phyloP scores from a whole-genome alignment of 2,113 vertebrate species.

The Catharus minimus region DNA sequence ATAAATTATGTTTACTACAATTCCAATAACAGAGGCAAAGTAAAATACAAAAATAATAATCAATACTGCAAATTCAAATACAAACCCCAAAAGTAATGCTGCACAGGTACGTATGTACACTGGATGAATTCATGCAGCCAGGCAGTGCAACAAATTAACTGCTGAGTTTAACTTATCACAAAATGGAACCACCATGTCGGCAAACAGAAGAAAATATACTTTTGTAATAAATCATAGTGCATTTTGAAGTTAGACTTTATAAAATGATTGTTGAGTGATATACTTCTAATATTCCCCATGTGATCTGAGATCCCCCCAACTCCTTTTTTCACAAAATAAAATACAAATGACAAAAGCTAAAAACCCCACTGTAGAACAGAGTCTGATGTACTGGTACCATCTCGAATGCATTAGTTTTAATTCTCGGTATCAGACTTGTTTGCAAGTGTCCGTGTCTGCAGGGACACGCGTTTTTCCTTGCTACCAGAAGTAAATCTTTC shows the following conservation, averaged over 20 bases:
- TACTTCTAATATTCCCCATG: conserved; percentile 54
- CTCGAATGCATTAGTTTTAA: neutral
- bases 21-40: conserved; percentile 68
- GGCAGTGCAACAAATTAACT: conserved; percentile 67
- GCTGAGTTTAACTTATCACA: conserved; percentile 66
- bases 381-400: conserved; percentile 54
- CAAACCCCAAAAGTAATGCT: conserved; percentile 67
- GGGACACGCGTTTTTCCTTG: neutral
- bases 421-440: conserved; percentile 42
- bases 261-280: conserved; percentile 66
- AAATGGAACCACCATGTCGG: conserved; percentile 55
- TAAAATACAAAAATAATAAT: conserved; percentile 74
- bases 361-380: conserved; percentile 17
- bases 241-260: conserved; percentile 64
- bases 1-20: conserved; percentile 71
- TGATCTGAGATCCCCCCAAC: conserved; percentile 44
- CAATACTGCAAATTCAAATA: conserved; percentile 73
- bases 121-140: conserved; percentile 68
- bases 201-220: conserved; percentile 63
- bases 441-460: conserved; percentile 28
- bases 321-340: conserved; percentile 59
- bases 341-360: conserved; percentile 52
- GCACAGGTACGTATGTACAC: conserved; percentile 61
- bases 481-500: conserved; percentile 35
- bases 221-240: conserved; percentile 62